Evolutionary conservation across 2,113 vertebrate species (phyloP), one percentile per base, ranked within the genome.

Genomic region (Zootoca vivipara): DNA sequence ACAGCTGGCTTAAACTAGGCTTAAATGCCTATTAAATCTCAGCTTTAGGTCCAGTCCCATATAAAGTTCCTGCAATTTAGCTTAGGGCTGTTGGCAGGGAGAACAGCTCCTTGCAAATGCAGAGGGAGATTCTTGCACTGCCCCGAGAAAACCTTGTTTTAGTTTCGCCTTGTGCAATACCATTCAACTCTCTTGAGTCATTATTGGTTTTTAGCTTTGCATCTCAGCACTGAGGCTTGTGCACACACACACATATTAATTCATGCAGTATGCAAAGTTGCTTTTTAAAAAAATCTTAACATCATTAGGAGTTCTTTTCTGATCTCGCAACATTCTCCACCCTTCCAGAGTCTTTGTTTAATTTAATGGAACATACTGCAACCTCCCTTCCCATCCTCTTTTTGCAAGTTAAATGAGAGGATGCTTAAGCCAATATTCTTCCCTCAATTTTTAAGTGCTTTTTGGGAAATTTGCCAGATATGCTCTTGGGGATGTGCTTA

Each of bases 401-500:
- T 62, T 1, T 16, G 56, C 20, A 85, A 91, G 83, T 64, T 86
- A 85, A 91, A 74, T 7, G 2, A 62, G 85, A 38, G 15, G 1
- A 82, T 58, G 2, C 5, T 26, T 87, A 56, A 73, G 86, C 82
- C 85, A 80, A 28, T 75, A 89, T 6, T 87, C 38, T 85, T 72
- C 72, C 77, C 77, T 74, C 22, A 38, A 64, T 79, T 85, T 85
- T 89, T 18, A 79, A 85, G 83, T 90, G 58, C 79, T 87, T 75
- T 79, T 87, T 67, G 5, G 8, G 58, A 4, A 26, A 52, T 89
- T 89, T 89, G 46, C 35, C 83, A 84, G 10, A 58, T 82, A 78
- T 22, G 5, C 82, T 69, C 40, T 92, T 86, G 87, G 65, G 84
- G 1, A 35, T 20, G 40, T 82, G 3, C 9, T 56, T 33, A 0